A percentile compares a stretch with the other conserved stretches of the same genome.
Conservation (phyloP, 2,113 vertebrate genomes). For the Sarotherodon lohbergeri region DNA sequence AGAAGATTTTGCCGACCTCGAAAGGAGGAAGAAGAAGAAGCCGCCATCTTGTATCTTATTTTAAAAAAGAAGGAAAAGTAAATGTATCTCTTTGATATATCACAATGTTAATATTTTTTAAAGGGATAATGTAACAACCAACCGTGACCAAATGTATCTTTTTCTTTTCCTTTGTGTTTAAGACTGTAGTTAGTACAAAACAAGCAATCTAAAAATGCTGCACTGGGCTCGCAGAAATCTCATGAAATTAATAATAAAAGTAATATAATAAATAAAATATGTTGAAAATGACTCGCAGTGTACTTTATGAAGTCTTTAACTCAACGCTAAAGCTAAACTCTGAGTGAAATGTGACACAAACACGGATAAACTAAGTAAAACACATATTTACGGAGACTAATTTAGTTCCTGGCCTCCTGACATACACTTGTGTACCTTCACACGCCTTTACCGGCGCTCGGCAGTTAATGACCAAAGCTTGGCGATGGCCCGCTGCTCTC, state of each 20-base stretch:
- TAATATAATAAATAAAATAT: not conserved
- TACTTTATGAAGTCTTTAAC: not conserved
- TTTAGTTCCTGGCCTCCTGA: constrained; percentile 10
- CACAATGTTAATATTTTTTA: not conserved
- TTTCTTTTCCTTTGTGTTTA: not conserved
- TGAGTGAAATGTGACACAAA: constrained; percentile 13
- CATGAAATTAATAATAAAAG: not conserved
- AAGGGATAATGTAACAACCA: not conserved
- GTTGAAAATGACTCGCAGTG: not conserved
- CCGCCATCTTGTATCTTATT: not conserved
- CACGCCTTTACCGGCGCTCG: constrained; percentile 31
- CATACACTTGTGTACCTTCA: not conserved
- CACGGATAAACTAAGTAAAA: not conserved
- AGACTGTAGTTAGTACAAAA: not conserved
- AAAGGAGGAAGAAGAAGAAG: not conserved
- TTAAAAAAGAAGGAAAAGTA: not conserved
- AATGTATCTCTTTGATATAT: not conserved
- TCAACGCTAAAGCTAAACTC: not conserved
- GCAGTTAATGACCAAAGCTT: constrained; percentile 65
- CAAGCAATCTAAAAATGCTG: not conserved
- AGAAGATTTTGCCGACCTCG: not conserved
- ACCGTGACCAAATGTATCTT: not conserved
- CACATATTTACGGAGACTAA: constrained; percentile 7
- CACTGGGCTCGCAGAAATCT: not conserved
- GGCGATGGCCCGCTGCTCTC: constrained; percentile 62